A percentile compares a stretch with the other conserved stretches of the same genome.
phyloP scores from a whole-genome alignment of 2,113 vertebrate species.

The Microtus ochrogaster region DNA sequence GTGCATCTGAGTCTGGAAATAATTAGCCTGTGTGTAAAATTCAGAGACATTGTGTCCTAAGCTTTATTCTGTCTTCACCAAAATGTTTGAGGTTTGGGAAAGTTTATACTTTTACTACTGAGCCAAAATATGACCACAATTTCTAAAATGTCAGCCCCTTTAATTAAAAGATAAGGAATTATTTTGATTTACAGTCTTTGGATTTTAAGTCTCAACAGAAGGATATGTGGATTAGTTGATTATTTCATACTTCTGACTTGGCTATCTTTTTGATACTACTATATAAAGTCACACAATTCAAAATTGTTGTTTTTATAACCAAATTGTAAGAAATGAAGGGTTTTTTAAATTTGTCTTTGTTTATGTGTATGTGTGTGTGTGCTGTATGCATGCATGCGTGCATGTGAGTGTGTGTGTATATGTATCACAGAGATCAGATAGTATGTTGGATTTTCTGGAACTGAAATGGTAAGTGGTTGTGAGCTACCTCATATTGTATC shows the following conservation, averaged over 20 bases:
- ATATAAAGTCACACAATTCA: not conserved
- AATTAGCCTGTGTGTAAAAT: conserved; percentile 28
- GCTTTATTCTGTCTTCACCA: not conserved
- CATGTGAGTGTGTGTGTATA: not conserved
- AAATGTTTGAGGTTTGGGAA: not conserved
- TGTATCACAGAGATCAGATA: not conserved
- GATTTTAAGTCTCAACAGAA: conserved; percentile 52
- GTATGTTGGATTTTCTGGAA: too few species aligned
- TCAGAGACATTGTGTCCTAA: conserved; percentile 31
- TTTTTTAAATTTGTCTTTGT: not conserved
- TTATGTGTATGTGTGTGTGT: not conserved
- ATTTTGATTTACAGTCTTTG: not conserved
- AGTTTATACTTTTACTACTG: not conserved
- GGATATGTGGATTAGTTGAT: not conserved
- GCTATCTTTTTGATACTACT: not conserved
- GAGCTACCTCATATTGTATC: not conserved
- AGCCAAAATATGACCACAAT: conserved; percentile 9
- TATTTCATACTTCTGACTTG: not conserved
- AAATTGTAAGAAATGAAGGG: not conserved
- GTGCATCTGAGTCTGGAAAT: conserved; percentile 12
- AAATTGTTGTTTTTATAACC: not conserved
- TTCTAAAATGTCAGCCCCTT: not conserved
- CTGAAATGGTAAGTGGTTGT: too few species aligned
- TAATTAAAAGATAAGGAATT: conserved; percentile 38
- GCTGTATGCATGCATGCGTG: not conserved